Conservation (phyloP, 2,113 vertebrate species). For the Sapajus apella region DNA sequence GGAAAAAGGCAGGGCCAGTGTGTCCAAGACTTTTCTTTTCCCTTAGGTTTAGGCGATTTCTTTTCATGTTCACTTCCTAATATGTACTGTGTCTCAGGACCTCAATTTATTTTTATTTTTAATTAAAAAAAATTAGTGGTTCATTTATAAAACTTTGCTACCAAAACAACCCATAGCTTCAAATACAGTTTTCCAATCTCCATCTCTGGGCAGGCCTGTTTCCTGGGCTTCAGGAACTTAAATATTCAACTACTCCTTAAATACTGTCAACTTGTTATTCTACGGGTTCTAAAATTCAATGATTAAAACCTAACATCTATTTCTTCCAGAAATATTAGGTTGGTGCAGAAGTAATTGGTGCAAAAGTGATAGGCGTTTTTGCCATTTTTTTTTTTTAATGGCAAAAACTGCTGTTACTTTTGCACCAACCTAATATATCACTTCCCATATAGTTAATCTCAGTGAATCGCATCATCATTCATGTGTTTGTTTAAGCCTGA, state of each 20-base stretch:
- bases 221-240: not conserved
- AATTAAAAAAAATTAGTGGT: not conserved
- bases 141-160: not conserved
- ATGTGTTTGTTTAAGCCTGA: not conserved
- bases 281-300: not conserved
- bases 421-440: too few relatives aligned
- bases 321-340: not conserved
- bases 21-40: not conserved
- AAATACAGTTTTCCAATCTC: not conserved
- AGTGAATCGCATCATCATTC: not conserved
- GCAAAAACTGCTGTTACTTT: too few relatives aligned
- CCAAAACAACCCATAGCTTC: not conserved
- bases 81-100: not conserved
- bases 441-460: not conserved
- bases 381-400: too few relatives aligned
- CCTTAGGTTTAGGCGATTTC: not conserved
- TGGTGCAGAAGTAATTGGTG: too few relatives aligned
- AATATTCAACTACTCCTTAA: not conserved
- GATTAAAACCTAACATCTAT: not conserved
- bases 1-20: not conserved
- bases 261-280: not conserved
- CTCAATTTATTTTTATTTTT: not conserved
- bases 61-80: not conserved
- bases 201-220: not conserved
- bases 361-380: too few relatives aligned